Percentiles rank a stretch among this genome's conserved stretches.
These are phyloP conservation scores for Parambassis ranga DNA, from an alignment of 2,797 vertebrate genomes.

Conservation along the genomic window DNA sequence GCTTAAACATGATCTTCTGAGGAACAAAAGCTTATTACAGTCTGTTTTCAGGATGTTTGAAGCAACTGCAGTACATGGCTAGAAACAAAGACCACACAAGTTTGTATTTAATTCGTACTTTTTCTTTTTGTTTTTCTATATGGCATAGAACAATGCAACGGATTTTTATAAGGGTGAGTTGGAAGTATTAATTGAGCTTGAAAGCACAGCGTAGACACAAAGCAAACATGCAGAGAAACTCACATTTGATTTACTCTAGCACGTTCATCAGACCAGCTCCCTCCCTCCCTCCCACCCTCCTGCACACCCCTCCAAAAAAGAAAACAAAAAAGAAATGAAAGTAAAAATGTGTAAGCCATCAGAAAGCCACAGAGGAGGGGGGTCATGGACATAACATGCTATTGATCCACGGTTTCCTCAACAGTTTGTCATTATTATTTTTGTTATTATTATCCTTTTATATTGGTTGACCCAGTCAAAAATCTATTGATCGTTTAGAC, in stretches of 20 bases:
- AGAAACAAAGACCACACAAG: conserved; percentile 85
- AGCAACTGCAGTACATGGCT: conserved; percentile 78
- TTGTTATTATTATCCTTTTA: conserved; percentile 35
- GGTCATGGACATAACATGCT: conserved; percentile 85
- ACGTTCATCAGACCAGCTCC: conserved; percentile 45
- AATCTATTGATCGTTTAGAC: conserved; percentile 55
- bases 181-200: conserved; percentile 84
- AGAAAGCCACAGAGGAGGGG: conserved; percentile 85
- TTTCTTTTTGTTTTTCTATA: conserved; percentile 70
- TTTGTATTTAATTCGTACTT: conserved; percentile 71
- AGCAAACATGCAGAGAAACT: conserved; percentile 86
- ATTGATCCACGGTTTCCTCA: conserved; percentile 86
- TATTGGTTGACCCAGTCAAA: conserved; percentile 51
- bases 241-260: conserved; percentile 59
- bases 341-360: conserved; percentile 86
- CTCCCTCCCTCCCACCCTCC: conserved; percentile 48
- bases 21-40: conserved; percentile 80
- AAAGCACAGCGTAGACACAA: conserved; percentile 84
- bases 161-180: conserved; percentile 82
- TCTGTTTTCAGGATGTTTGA: conserved; percentile 74
- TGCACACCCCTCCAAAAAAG: conserved; percentile 55
- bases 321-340: conserved; percentile 75
- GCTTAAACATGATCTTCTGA: conserved; percentile 80
- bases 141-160: conserved; percentile 81
- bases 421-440: conserved; percentile 60